These are phyloP conservation scores for Thumatha senex DNA, from an alignment of 2,888 invertebrate genomes.

Conservation along the genomic window DNA sequence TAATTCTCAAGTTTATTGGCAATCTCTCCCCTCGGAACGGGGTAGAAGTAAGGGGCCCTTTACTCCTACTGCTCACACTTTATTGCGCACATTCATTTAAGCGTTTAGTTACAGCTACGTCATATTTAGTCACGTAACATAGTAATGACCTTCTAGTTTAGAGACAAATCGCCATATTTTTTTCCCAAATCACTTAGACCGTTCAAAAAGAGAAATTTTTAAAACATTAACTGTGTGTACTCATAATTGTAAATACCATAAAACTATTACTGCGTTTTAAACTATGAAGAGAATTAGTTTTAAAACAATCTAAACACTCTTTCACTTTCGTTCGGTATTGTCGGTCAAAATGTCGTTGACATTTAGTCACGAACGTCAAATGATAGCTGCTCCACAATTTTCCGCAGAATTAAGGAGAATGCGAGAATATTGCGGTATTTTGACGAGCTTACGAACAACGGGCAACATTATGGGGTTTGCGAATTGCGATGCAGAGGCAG, in stretches of 20 bases:
- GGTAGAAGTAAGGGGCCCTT: too few species aligned
- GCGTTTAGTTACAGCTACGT: constrained; percentile 17
- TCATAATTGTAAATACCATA: constrained; percentile 7
- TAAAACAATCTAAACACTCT: constrained; percentile 21
- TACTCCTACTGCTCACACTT: too few species aligned
- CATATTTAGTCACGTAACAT: constrained; percentile 21
- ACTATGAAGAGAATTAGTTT: too few species aligned
- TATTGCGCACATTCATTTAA: background rate
- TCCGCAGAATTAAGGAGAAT: constrained; percentile 23
- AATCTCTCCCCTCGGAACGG: too few species aligned
- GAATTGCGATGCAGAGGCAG: too few species aligned
- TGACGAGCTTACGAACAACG: constrained; percentile 21
- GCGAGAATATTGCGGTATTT: constrained; percentile 37
- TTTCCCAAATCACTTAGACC: constrained; percentile 19
- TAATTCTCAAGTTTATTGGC: too few species aligned
- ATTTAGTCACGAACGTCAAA: constrained; percentile 18
- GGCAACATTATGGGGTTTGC: constrained; percentile 15
- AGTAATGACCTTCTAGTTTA: constrained; percentile 31
- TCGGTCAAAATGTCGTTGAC: constrained; percentile 37
- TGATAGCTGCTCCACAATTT: constrained; percentile 23
- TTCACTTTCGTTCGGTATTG: constrained; percentile 35
- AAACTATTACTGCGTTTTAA: constrained; percentile 2
- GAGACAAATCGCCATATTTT: constrained; percentile 14
- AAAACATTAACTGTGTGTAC: constrained; percentile 9
- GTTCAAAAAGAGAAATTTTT: constrained; percentile 18